phyloP scores from a whole-genome alignment of 1,140 invertebrate species.

The Palaemon carinicauda region DNA sequence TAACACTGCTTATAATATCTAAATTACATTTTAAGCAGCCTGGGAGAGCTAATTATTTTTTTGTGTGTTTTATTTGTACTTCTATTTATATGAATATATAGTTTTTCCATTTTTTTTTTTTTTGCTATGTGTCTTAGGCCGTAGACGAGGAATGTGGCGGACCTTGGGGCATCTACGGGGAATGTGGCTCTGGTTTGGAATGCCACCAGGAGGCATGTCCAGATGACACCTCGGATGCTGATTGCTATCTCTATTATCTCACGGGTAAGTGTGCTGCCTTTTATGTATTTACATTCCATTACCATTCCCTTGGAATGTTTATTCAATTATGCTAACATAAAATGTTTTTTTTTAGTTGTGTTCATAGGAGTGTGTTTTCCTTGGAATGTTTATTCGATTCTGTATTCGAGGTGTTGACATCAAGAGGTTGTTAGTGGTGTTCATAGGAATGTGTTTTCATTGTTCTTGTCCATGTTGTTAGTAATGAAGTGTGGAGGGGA shows the following conservation, averaged over 20 bases:
- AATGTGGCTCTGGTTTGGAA: conserved; percentile 1
- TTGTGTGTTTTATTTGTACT: too few species aligned
- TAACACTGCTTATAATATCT: too few species aligned
- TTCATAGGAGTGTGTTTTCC: too few species aligned
- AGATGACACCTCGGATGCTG: background rate
- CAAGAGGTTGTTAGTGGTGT: too few species aligned
- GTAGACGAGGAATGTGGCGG: conserved; percentile 26
- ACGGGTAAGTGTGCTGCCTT: background rate
- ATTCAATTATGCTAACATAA: background rate
- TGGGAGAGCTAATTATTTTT: background rate
- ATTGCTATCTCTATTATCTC: conserved; percentile 27
- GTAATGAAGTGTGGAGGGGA: too few species aligned
- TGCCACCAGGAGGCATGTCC: conserved; percentile 23
- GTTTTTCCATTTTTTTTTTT: too few species aligned
- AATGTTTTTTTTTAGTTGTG: background rate
- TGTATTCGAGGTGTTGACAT: too few species aligned
- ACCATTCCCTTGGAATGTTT: background rate
- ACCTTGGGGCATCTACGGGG: conserved; percentile 28
- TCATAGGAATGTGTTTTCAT: too few species aligned
- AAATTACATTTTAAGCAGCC: too few species aligned
- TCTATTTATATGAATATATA: too few species aligned
- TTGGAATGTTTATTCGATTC: too few species aligned
- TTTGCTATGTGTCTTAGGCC: background rate
- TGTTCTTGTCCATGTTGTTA: too few species aligned
- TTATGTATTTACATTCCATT: background rate